Evolutionary conservation across 1,140 invertebrate genomes (phyloP).

Genomic region (Aculops lycopersici): DNA sequence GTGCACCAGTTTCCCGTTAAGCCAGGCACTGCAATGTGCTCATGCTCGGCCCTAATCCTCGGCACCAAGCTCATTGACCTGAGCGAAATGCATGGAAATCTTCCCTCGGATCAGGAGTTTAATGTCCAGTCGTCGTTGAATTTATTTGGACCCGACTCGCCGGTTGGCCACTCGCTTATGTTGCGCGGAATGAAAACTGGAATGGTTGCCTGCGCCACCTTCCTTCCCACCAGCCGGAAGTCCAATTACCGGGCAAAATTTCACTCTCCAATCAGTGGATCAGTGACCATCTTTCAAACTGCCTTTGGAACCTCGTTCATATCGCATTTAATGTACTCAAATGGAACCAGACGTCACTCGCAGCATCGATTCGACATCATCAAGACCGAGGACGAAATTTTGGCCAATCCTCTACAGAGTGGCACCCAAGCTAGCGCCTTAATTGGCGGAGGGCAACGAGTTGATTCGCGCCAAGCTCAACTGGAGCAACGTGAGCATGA

Average conservation of each 20-base stretch:
- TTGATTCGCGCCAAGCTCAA: too few relatives aligned
- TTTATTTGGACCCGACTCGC: slow-evolving; percentile 7
- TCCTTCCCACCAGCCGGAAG: slow-evolving; percentile 10
- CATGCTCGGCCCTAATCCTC: neutral
- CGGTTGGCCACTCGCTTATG: slow-evolving; percentile 11
- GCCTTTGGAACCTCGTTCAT: slow-evolving; percentile 6
- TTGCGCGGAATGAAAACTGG: slow-evolving; percentile 10
- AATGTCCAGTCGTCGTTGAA: slow-evolving; percentile 7
- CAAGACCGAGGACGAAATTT: neutral
- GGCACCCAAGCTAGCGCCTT: too few relatives aligned
- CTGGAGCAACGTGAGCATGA: slow-evolving; percentile 1
- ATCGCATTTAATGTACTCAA: slow-evolving; percentile 9
- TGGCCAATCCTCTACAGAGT: neutral
- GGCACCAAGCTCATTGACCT: slow-evolving; percentile 10
- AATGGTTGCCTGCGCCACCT: slow-evolving; percentile 8
- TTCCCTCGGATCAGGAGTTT: slow-evolving; percentile 10
- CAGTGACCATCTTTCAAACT: slow-evolving; percentile 8
- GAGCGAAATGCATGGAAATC: slow-evolving; percentile 8
- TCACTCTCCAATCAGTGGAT: slow-evolving; percentile 6
- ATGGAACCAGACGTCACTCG: slow-evolving; percentile 8
- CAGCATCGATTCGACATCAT: slow-evolving; percentile 8
- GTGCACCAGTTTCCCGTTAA: slow-evolving; percentile 9
- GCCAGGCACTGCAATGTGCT: slow-evolving; percentile 1
- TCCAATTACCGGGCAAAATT: slow-evolving; percentile 8
- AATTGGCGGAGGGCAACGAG: too few relatives aligned